Evolutionary conservation across 2,113 vertebrate species (phyloP), one percentile per base, ranked within the genome.

Genomic region (Guaruba guarouba): DNA sequence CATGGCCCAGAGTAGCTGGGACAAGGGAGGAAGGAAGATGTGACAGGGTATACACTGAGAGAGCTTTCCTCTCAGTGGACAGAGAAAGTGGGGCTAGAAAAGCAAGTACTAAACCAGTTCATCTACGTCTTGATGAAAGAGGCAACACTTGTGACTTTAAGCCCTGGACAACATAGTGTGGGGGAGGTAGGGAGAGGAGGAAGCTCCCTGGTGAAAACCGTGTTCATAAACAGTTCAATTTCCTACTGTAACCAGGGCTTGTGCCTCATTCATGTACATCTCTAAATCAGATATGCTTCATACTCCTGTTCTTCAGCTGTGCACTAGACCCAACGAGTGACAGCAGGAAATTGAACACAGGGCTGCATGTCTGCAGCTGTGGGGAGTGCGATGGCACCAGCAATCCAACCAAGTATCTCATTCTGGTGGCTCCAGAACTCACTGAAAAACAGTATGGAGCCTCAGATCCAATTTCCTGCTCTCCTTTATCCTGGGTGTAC

Each of bases 401-500:
- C 85, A 77, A 14, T 69, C 52, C 7, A 2, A 81, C 91, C 33
- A 67, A 93, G 39, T 41, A 55, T 75, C 76, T 90, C 90, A 63
- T 93, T 91, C 61, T 95, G 64, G 57, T 90, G 91, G 31, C 69
- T 95, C 80, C 80, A 92, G 39, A 75, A 44, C 55, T 96, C 64
- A 22, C 14, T 11, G 76, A 90, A 95, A 91, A 64, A 82, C 67
- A 73, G 81, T 46, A 25, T 10, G 86, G 55, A 90, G 59, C 28
- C 74, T 90, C 75, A 61, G 79, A 93, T 97, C 68, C 74, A 97
- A 97, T 97, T 96, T 97, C 96, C 96, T 95, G 88, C 82, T 93
- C 49, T 76, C 75, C 35, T 94, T 97, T 95, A 91, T 94, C 93
- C 81, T 41, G 76, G 69, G 28, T 71, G 78, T 67, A 77, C 13